Evolutionary conservation across 1,140 invertebrate species (phyloP), one percentile per base, ranked within the genome.

Genomic region (Penaeus chinensis): DNA sequence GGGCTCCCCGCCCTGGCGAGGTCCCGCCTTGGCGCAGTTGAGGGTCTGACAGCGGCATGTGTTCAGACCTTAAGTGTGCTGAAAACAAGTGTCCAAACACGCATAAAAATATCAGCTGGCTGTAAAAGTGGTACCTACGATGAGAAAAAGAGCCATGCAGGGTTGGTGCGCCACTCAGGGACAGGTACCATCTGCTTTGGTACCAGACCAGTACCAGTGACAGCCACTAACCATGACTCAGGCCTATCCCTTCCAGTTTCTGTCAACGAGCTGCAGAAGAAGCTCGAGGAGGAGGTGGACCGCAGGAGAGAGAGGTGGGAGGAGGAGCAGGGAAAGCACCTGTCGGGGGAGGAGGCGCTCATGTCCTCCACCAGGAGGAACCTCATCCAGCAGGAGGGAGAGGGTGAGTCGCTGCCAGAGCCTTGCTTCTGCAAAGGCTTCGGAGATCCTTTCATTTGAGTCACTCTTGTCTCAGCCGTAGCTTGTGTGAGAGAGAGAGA

Each of bases 221-320:
- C 80, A 87, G 66, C 80, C 82, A 84, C 84, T 87, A 87, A 87
- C 89, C 85, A 76, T 89, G 86, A 87, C 83, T 83, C 86, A 90
- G 89, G 89, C 76, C 89, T 90, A 83, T 90, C 89, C 84, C 87
- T 90, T 90, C 89, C 89, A 90, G 89, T 90, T 32, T 90, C 89
- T 82, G 89, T 90, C 87, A 90, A 90, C 87, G 89, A 90, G 69
- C 89, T 90, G 22, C 89, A 90, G 84, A 88, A 85, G 80, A 90
- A 90, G 82, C 69, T 90, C 27, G 89, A 90, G 88, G 87, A 90
- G 87, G 89, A 90, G 81, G 89, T 90, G 69, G 89, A 90, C 54
- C 87, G 88, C 32, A 82, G 89, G 76, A 85, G 89, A 82, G 89
- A 88, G 66, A 83, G 80, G 37, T 90, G 89, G 89, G 89, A 90